Percentiles rank a stretch among this genome's conserved stretches.
These are phyloP conservation scores for Telenomus remus DNA, from an alignment of 1,140 invertebrate species.

Conservation along the genomic window DNA sequence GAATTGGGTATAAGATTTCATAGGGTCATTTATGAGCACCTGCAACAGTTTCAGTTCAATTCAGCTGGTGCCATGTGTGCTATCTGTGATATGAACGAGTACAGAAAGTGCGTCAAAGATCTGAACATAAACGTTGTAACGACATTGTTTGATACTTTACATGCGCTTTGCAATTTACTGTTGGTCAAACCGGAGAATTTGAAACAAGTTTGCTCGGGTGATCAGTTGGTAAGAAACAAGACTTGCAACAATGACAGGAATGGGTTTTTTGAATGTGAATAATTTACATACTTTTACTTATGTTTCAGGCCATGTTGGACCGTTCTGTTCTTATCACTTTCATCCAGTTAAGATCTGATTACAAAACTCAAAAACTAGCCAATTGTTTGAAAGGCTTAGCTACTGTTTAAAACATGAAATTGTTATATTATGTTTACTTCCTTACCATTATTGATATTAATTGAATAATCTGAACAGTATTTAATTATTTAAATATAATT, in stretches of 20 bases:
- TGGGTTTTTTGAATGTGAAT: no score
- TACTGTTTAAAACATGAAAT: conserved; percentile 47
- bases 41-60: conserved; percentile 96
- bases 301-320: conserved; percentile 88
- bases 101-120: conserved; percentile 87
- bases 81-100: conserved; percentile 98
- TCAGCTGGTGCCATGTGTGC: conserved; percentile 97
- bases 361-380: conserved; percentile 88
- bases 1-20: conserved; percentile 95
- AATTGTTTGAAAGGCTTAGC: conserved; percentile 79
- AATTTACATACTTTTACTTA: no score
- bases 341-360: conserved; percentile 94
- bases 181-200: conserved; percentile 97
- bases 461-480: not conserved
- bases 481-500: no score
- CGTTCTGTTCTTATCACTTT: conserved; percentile 91
- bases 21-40: conserved; percentile 95
- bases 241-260: no score
- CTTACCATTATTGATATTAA: not conserved
- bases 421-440: not conserved
- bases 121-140: conserved; percentile 86
- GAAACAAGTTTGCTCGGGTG: conserved; percentile 94
- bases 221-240: conserved; percentile 95
- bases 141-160: conserved; percentile 94
- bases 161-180: conserved; percentile 96